phyloP scores from a whole-genome alignment of 2,888 invertebrate species.

The Villa cingulata region DNA sequence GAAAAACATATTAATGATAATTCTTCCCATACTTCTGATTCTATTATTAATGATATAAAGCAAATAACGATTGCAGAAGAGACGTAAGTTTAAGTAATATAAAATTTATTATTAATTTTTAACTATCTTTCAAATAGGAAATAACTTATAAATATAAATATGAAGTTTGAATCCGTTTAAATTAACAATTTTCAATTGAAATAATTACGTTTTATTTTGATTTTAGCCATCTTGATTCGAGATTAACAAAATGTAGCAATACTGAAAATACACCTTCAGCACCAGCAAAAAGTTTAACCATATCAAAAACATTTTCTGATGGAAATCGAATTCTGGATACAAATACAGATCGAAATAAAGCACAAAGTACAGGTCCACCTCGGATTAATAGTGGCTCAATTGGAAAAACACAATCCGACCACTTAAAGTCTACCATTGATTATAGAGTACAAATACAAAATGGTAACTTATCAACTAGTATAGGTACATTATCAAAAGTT shows the following conservation, averaged over 20 bases:
- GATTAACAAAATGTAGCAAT: slow-evolving; percentile 21
- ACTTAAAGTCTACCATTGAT: slow-evolving; percentile 33
- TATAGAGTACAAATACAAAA: slow-evolving; percentile 39
- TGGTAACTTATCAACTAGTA: slow-evolving; percentile 41
- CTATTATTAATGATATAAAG: slow-evolving; percentile 13
- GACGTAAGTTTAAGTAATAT: slow-evolving; percentile 19
- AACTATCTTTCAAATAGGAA: neutral
- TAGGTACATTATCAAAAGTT: slow-evolving; percentile 45
- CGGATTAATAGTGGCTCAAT: slow-evolving; percentile 17
- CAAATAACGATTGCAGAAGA: slow-evolving; percentile 22
- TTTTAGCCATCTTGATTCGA: slow-evolving; percentile 25
- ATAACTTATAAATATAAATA: too few relatives aligned
- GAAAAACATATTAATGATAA: slow-evolving; percentile 10
- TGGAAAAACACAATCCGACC: slow-evolving; percentile 21
- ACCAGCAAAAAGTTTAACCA: slow-evolving; percentile 14
- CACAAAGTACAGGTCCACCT: slow-evolving; percentile 9
- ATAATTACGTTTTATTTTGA: slow-evolving; percentile 4
- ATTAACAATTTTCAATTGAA: neutral
- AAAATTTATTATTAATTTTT: neutral
- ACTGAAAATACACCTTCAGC: slow-evolving; percentile 11
- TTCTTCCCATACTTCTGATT: neutral
- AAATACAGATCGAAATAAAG: neutral
- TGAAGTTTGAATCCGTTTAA: too few relatives aligned
- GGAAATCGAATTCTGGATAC: slow-evolving; percentile 7
- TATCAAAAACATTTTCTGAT: slow-evolving; percentile 15